Evolutionary conservation across 1,140 invertebrate species (phyloP), one percentile per base, ranked within the genome.

Genomic region (Chrysoperla carnea): DNA sequence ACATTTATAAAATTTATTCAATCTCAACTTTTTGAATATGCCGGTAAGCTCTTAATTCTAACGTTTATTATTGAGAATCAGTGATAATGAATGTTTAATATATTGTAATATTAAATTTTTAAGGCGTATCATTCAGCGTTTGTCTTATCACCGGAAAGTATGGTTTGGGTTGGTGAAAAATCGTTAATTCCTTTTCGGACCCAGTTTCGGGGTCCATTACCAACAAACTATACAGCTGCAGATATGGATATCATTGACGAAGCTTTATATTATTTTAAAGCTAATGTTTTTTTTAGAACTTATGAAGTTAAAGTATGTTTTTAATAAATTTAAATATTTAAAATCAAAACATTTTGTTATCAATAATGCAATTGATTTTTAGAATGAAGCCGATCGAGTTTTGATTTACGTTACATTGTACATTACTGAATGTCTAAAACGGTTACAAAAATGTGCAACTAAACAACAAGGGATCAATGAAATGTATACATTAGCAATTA

Each of bases 321-420:
- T 15, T 14, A 38, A 43, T 6, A 7, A 6, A 37, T 8, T 1
- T 36, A 17, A 6, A 9, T 40, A 9, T 29, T 42, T 41, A 45
- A 42, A 41, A 17, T 40, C 41, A 31, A 28, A 7, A 23, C 5
- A 23, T 23, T 28, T n/a, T 33, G 0, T 37, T 44, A n/a, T n/a
- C n/a, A n/a, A n/a, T n/a, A n/a, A n/a, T 23, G 31, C 29, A n/a
- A 23, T 49, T 50, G 54, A 48, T 48, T 73, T 73, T 38, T 64
- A 91, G 83, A 92, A 81, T 55, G 89, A 95, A 63, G 78, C 90
- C 14, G 94, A 98, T 60, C 73, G 94, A 56, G 86, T 95, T 27
- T 66, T 99, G 5, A 99, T 99, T 48, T 99, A 99, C 57, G 78
- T 99, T 28, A 99, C 92, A 1, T 64, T 99, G n/a, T 99, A 98